Percentiles rank a stretch among this genome's conserved stretches.
Conservation (phyloP, 2,888 invertebrate species). For the Xestia xanthographa region DNA sequence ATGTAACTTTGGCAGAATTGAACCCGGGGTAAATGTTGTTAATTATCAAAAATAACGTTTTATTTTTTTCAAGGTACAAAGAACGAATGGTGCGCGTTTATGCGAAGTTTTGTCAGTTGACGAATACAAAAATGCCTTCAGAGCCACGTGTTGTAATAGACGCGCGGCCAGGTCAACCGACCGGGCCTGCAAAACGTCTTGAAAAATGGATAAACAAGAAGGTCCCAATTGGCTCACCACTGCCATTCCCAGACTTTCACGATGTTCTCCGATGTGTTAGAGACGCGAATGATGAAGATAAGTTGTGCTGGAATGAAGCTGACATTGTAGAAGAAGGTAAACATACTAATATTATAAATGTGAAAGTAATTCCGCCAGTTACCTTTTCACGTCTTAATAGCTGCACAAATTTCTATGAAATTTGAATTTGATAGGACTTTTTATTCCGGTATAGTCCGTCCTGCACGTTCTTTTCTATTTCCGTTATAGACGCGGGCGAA, state of each 20-base stretch:
- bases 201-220: slow-evolving; percentile 86
- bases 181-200: slow-evolving; percentile 83
- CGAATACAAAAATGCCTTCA: slow-evolving; percentile 88
- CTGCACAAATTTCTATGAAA: neutral
- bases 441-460: neutral
- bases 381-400: neutral
- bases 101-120: slow-evolving; percentile 92
- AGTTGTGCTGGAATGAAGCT: slow-evolving; percentile 84
- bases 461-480: neutral
- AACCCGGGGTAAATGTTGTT: no score
- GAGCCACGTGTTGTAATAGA: slow-evolving; percentile 84
- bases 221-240: slow-evolving; percentile 83
- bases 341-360: neutral
- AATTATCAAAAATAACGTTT: neutral
- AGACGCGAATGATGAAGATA: slow-evolving; percentile 83
- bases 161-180: slow-evolving; percentile 79
- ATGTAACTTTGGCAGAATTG: no score
- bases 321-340: slow-evolving; percentile 87
- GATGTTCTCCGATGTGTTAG: slow-evolving; percentile 87
- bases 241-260: slow-evolving; percentile 90
- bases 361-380: neutral
- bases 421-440: neutral
- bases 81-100: slow-evolving; percentile 86
- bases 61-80: slow-evolving; percentile 80
- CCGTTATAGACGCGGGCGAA: neutral